A percentile compares a stretch with the other conserved stretches of the same genome.
phyloP scores from a whole-genome alignment of 2,797 vertebrate species.

The Urosaurus nigricauda region DNA sequence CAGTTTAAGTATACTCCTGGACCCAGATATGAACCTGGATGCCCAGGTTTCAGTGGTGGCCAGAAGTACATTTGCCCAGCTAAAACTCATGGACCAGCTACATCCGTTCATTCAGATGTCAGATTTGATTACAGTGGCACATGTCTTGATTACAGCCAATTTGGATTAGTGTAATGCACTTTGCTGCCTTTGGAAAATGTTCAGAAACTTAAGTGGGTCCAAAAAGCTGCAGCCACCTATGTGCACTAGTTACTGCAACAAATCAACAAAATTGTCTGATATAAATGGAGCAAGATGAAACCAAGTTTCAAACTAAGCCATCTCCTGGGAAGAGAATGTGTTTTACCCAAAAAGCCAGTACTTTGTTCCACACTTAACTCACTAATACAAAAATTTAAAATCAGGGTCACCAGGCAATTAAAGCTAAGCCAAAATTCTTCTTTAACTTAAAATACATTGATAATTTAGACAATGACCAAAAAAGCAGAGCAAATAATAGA shows the following conservation, averaged over 20 bases:
- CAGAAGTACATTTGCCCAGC: too few species aligned
- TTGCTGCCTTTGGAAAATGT: too few species aligned
- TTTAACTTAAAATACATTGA: not conserved
- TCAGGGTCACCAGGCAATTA: not conserved
- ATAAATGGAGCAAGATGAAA: not conserved
- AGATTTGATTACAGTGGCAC: too few species aligned
- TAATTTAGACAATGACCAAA: slow-evolving; percentile 18
- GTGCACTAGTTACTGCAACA: not conserved
- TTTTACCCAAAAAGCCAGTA: not conserved
- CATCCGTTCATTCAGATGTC: too few species aligned
- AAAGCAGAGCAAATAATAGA: slow-evolving; percentile 8
- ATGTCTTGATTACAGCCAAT: too few species aligned
- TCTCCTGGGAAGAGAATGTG: not conserved
- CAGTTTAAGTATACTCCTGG: too few species aligned
- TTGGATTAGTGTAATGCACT: too few species aligned
- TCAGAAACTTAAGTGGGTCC: too few species aligned
- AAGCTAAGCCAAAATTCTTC: not conserved
- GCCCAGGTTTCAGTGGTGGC: too few species aligned
- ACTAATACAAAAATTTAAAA: not conserved
- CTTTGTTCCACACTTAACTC: not conserved
- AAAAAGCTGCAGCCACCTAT: too few species aligned
- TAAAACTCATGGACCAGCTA: too few species aligned
- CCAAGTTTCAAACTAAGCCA: not conserved
- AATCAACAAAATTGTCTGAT: not conserved
- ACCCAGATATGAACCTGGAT: too few species aligned